Base-by-base conservation (phyloP, 1,140 invertebrate genomes). In the Latrodectus geometricus region DNA sequence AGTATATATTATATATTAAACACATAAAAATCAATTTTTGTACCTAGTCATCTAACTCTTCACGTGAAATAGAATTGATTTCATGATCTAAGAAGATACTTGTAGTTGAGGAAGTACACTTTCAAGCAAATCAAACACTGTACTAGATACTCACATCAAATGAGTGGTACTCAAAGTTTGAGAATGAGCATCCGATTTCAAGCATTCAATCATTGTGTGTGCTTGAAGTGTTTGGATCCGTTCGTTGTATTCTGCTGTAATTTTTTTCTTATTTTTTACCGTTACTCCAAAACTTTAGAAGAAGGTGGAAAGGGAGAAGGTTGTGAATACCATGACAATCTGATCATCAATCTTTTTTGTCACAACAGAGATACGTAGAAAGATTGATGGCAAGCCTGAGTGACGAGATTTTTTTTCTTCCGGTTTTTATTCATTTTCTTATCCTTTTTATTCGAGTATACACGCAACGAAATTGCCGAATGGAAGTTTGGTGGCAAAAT, bases 271-370 rank as follows among this genome's bases (percentile, higher is more conserved):
- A 70, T 74, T 17, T 8, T n/a, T 48, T 74, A 74, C 48, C 15
- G 61, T 52, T 74, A 35, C 56, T 83, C 74, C 54, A n/a, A 61
- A 74, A 74, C 20, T 83, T 74, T 72, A 54, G 20, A 70, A 52
- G 20, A 20, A 21, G 20, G 15, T 4, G 35, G 54, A 21, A 17
- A 61, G 17, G 69, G 48, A 61, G 78, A 56, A 70, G 68, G 23
- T 35, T 61, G 54, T 11, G 11, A 61, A 61, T 17, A 61, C 54
- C 17, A 50, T 50, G 80, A 73, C 82, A 84, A 84, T 84, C 73
- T 84, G 82, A 84, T 74, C 82, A 84, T 84, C 82, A 84, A 84
- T 84, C 82, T 84, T 84, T 84, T 84, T 84, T 83, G 82, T 84
- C 82, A 84, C 82, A 84, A 68, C 82, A 84, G 82, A 68, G 61